phyloP scores from a whole-genome alignment of 2,888 invertebrate species.

The Drosophila antonietae region DNA sequence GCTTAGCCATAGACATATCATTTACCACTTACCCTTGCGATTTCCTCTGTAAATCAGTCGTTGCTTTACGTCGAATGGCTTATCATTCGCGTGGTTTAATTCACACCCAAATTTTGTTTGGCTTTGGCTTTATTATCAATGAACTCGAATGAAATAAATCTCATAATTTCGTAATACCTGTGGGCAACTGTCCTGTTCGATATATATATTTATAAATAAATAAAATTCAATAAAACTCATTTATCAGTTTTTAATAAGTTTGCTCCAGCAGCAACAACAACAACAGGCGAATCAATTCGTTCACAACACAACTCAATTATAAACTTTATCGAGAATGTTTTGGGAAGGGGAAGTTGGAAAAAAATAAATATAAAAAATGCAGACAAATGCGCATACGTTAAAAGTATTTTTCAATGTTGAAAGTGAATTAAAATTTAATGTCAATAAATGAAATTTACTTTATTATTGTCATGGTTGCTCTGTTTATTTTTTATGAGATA shows the following conservation, averaged over 20 bases:
- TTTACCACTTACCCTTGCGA: slow-evolving; percentile 42
- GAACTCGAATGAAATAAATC: slow-evolving; percentile 17
- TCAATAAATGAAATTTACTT: slow-evolving; percentile 72
- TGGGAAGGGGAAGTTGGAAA: background rate
- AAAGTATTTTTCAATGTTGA: slow-evolving; percentile 65
- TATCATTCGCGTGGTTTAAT: slow-evolving; percentile 22
- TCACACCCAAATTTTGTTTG: slow-evolving; percentile 21
- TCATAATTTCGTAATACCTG: slow-evolving; percentile 22
- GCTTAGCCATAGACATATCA: slow-evolving; percentile 48
- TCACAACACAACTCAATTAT: slow-evolving; percentile 78
- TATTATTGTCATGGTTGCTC: slow-evolving; percentile 52
- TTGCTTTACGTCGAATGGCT: slow-evolving; percentile 19
- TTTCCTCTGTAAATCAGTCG: slow-evolving; percentile 55
- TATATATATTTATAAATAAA: slow-evolving; percentile 30
- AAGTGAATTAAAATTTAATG: slow-evolving; percentile 72
- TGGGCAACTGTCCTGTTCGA: slow-evolving; percentile 8
- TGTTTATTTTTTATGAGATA: background rate
- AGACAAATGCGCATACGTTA: slow-evolving; percentile 39
- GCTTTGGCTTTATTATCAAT: slow-evolving; percentile 27
- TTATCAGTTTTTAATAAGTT: slow-evolving; percentile 78
- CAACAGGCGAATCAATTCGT: slow-evolving; percentile 71
- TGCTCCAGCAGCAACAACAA: slow-evolving; percentile 52
- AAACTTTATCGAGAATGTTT: slow-evolving; percentile 65
- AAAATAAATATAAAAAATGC: background rate
- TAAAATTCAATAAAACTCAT: slow-evolving; percentile 54